phyloP scores from a whole-genome alignment of 2,888 invertebrate genomes.

The Chydorus sphaericus region DNA sequence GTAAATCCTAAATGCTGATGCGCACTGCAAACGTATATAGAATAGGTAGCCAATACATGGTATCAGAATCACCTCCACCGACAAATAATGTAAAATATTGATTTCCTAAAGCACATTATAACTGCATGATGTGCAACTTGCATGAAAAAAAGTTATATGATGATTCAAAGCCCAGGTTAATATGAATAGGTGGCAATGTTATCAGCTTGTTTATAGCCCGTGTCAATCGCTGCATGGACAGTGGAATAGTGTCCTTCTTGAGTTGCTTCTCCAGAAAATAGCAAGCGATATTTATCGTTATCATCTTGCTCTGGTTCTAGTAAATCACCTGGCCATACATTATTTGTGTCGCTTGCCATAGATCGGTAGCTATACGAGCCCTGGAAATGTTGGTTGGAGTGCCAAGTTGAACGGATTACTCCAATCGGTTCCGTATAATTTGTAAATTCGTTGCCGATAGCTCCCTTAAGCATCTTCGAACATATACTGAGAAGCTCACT shows the following conservation, averaged over 20 bases:
- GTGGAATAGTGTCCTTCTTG: constrained; percentile 40
- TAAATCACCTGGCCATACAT: constrained; percentile 38
- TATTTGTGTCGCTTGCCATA: constrained; percentile 34
- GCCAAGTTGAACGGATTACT: constrained; percentile 50
- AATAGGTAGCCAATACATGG: too few relatives aligned
- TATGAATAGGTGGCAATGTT: too few relatives aligned
- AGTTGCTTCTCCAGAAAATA: constrained; percentile 29
- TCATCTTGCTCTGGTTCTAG: constrained; percentile 36
- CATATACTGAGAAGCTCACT: constrained; percentile 38
- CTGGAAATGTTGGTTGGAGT: constrained; percentile 46
- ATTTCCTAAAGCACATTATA: too few relatives aligned
- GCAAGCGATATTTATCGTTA: constrained; percentile 13
- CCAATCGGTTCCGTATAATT: constrained; percentile 37
- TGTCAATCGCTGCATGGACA: constrained; percentile 56
- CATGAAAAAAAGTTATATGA: too few relatives aligned
- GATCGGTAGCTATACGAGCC: constrained; percentile 56
- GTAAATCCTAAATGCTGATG: too few relatives aligned
- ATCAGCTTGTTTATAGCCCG: constrained; percentile 57
- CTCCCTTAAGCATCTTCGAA: constrained; percentile 37
- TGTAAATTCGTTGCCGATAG: constrained; percentile 35
- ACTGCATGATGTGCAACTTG: too few relatives aligned
- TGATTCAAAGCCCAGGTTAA: too few relatives aligned
- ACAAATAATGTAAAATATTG: too few relatives aligned
- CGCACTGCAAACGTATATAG: too few relatives aligned
- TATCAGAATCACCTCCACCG: too few relatives aligned